Evolutionary conservation across 2,888 invertebrate species (phyloP), one percentile per base, ranked within the genome.

Genomic region (Luffia ferchaultella): DNA sequence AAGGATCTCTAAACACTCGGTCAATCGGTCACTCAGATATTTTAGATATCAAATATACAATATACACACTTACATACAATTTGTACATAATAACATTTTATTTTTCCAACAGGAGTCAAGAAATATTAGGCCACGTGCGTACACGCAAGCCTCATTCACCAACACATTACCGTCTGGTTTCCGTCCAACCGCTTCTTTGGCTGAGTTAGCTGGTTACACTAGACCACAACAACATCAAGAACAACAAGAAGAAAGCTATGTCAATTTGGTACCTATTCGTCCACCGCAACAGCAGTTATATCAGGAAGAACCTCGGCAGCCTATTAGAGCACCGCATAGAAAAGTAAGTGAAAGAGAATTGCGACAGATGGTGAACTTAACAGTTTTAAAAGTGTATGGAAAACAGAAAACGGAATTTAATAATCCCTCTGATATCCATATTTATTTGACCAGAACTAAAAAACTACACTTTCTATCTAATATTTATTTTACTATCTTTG

Each of bases 301-400:
- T 49, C 60, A 77, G 57, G 90, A 91, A 56, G 92, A 93, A 58
- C 92, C 93, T 61, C 87, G 93, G 56, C 85, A 93, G 41, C 89
- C 89, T 2, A 51, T 59, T 9, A 67, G 78, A 55, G 61, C 65
- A 43, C 71, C 68, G 5, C 72, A 74, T 18, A 68, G 78, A 51
- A 76, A 76, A 73, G 78, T 78, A 60, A 50, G 45, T 42, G 7
- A 40, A n/a, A n/a, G n/a, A n/a, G n/a, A n/a, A n/a, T n/a, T n/a
- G n/a, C n/a, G n/a, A n/a, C n/a, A n/a, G n/a, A n/a, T n/a, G n/a
- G n/a, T n/a, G n/a, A n/a, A n/a, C n/a, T n/a, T n/a, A n/a, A n/a
- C n/a, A n/a, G n/a, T n/a, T n/a, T n/a, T n/a, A n/a, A n/a, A n/a
- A n/a, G n/a, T n/a, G n/a, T n/a, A n/a, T n/a, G n/a, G n/a, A n/a